These are phyloP conservation scores for Apaloderma vittatum DNA, from an alignment of 2,113 vertebrate species.

Conservation along the genomic window DNA sequence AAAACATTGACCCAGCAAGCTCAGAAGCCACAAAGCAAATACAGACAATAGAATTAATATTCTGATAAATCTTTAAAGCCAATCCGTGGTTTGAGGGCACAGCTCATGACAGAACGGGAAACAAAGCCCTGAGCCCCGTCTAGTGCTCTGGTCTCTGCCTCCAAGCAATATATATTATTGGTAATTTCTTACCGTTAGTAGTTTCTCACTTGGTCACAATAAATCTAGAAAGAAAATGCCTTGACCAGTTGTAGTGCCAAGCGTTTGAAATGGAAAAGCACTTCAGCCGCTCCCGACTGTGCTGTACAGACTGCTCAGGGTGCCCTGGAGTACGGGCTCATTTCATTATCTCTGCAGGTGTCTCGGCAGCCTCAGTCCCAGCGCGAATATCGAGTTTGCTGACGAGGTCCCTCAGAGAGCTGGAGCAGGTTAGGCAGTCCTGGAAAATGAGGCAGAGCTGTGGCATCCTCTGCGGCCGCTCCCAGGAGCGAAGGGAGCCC, in stretches of 20 bases:
- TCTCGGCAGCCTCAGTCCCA: neutral
- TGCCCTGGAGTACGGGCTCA: neutral
- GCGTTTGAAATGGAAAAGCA: neutral
- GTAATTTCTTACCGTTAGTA: neutral
- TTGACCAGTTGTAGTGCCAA: neutral
- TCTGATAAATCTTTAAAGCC: neutral
- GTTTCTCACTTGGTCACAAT: neutral
- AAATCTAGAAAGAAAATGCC: neutral
- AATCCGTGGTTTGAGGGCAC: neutral
- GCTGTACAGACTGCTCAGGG: fast-evolving
- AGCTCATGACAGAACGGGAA: neutral
- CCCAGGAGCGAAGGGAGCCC: neutral
- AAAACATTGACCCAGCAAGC: neutral
- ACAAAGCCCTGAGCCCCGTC: too few relatives aligned
- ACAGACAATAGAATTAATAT: neutral
- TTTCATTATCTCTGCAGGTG: neutral
- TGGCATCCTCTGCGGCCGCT: neutral
- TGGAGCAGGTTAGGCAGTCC: too few relatives aligned
- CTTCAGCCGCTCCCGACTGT: fast-evolving
- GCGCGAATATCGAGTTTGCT: neutral
- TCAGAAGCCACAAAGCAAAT: neutral
- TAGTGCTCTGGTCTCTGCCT: neutral
- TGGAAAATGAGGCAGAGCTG: neutral
- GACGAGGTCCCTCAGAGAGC: neutral
- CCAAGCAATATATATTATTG: neutral